phyloP scores from a whole-genome alignment of 1,140 invertebrate species.

The Pachypeltis micranthus region DNA sequence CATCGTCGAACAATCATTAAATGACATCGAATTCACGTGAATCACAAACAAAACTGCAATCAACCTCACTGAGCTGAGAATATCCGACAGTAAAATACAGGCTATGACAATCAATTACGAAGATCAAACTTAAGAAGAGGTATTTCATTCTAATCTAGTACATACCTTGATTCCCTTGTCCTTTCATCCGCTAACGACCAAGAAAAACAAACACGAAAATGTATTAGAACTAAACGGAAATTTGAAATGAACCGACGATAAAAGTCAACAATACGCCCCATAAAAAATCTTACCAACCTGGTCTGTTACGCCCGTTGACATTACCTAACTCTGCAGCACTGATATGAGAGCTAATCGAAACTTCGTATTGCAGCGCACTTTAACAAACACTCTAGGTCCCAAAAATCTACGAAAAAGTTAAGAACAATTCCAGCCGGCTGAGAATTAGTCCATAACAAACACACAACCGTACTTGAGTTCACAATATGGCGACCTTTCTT shows the following conservation, averaged over 20 bases:
- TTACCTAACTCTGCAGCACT: conserved; percentile 26
- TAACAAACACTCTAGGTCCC: neutral
- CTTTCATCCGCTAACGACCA: conserved; percentile 69
- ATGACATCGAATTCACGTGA: no score
- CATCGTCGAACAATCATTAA: no score
- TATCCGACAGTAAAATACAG: no score
- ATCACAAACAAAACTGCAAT: no score
- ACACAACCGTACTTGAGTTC: neutral
- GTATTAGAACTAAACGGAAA: neutral
- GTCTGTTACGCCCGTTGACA: conserved; percentile 38
- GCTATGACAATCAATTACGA: no score
- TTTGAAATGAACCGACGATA: no score
- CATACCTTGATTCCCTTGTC: conserved; percentile 69
- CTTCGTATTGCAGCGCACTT: neutral
- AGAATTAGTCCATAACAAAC: neutral
- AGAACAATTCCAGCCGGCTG: neutral
- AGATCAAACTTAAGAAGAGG: no score
- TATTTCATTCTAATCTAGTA: no score
- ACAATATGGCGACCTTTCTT: neutral
- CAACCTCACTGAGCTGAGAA: no score
- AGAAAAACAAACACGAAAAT: conserved; percentile 12
- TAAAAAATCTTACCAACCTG: no score
- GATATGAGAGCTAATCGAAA: neutral
- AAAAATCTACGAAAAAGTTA: neutral
- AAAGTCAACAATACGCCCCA: no score